Conservation (phyloP, 2,888 invertebrate genomes). For the Zaprionus bogoriensis region DNA sequence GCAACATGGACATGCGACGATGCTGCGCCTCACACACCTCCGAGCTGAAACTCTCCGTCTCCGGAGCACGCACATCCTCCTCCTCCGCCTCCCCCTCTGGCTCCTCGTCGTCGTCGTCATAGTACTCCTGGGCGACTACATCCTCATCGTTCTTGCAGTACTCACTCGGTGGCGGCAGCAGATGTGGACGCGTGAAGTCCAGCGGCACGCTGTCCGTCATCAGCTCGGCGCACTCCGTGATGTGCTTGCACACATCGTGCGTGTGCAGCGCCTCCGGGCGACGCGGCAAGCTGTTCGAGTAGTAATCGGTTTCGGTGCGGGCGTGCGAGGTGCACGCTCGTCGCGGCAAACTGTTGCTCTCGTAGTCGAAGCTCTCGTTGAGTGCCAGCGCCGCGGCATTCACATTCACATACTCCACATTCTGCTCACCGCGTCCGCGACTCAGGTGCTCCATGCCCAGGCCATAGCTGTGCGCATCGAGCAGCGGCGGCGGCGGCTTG, state of each 20-base stretch:
- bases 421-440: conserved; percentile 61
- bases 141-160: conserved; percentile 71
- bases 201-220: conserved; percentile 69
- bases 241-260: conserved; percentile 81
- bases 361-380: conserved; percentile 80
- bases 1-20: conserved; percentile 77
- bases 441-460: conserved; percentile 66
- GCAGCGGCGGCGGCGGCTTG: conserved; percentile 80
- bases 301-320: conserved; percentile 80
- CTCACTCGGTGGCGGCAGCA: conserved; percentile 71
- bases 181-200: conserved; percentile 73
- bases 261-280: conserved; percentile 76
- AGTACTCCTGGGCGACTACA: conserved; percentile 64
- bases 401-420: conserved; percentile 70
- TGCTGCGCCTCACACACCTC: conserved; percentile 56
- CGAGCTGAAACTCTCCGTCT: conserved; percentile 69
- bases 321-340: conserved; percentile 81
- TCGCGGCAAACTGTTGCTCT: conserved; percentile 82
- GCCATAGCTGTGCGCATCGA: conserved; percentile 63
- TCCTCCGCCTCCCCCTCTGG: conserved; percentile 58
- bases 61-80: conserved; percentile 45
- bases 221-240: conserved; percentile 81
- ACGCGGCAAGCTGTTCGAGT: conserved; percentile 81
- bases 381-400: conserved; percentile 66
- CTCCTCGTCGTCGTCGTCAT: conserved; percentile 64